These are phyloP conservation scores for Cheiracanthium punctorium DNA, from an alignment of 2,888 invertebrate genomes.

Conservation along the genomic window DNA sequence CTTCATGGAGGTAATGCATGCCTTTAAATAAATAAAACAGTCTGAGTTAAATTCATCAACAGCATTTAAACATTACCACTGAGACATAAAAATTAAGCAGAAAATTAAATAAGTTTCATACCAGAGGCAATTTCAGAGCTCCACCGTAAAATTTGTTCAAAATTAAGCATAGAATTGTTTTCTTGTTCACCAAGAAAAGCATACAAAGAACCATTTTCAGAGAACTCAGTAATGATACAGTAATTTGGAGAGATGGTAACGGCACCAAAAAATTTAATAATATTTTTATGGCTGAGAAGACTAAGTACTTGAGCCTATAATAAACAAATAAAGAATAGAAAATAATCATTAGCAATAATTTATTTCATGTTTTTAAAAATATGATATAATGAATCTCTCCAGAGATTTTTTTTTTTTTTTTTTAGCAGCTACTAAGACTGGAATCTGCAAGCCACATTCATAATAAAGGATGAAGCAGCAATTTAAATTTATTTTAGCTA, in stretches of 20 bases:
- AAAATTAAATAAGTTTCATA: conserved; percentile 20
- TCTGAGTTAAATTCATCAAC: neutral
- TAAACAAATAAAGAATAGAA: neutral
- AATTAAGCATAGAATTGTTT: conserved; percentile 68
- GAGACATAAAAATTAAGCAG: too few species aligned
- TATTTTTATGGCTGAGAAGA: conserved; percentile 76
- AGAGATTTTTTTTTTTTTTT: too few species aligned
- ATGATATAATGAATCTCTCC: too few species aligned
- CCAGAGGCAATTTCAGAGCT: conserved; percentile 68
- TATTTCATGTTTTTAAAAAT: too few species aligned
- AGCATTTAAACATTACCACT: too few species aligned
- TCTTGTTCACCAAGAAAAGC: conserved; percentile 67
- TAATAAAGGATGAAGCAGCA: too few species aligned
- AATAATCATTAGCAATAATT: too few species aligned
- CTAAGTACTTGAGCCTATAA: conserved; percentile 77
- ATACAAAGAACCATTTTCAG: conserved; percentile 70
- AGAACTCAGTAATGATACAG: conserved; percentile 76
- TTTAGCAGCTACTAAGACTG: too few species aligned
- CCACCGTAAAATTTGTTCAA: conserved; percentile 70
- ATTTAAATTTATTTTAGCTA: too few species aligned
- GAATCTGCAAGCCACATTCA: too few species aligned
- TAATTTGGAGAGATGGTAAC: conserved; percentile 76
- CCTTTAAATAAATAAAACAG: conserved; percentile 73
- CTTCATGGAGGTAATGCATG: conserved; percentile 77
- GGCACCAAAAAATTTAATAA: conserved; percentile 77